These are phyloP conservation scores for Balanococcus diminutus DNA, from an alignment of 2,888 invertebrate genomes.

Conservation along the genomic window DNA sequence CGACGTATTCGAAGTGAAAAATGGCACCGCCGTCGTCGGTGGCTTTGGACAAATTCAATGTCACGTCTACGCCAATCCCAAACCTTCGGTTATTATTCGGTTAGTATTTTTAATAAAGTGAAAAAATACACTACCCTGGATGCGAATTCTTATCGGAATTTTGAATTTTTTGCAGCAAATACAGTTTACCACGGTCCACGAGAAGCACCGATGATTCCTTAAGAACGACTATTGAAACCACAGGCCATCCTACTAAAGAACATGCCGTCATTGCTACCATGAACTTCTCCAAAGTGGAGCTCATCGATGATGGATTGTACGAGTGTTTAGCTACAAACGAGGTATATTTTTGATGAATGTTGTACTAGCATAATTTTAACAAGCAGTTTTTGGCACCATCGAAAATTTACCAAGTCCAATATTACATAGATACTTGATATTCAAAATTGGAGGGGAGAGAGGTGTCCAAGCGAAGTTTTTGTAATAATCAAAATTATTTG, in stretches of 20 bases:
- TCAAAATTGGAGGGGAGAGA: too few species aligned
- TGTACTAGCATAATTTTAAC: background rate
- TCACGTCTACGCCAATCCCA: conserved; percentile 79
- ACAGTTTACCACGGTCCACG: background rate
- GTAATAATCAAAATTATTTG: too few species aligned
- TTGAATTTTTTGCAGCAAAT: background rate
- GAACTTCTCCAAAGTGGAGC: conserved; percentile 69
- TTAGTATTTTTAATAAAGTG: background rate
- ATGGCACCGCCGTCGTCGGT: conserved; percentile 71
- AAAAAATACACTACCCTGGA: too few species aligned
- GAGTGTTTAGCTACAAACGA: conserved; percentile 83
- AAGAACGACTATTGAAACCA: background rate
- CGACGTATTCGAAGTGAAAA: conserved; percentile 76
- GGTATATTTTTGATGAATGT: conserved; percentile 59
- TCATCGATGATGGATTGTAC: conserved; percentile 85
- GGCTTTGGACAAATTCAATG: conserved; percentile 74
- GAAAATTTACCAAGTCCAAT: too few species aligned
- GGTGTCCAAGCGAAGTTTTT: too few species aligned
- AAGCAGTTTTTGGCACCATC: too few species aligned
- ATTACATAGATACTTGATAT: too few species aligned
- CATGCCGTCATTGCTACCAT: conserved; percentile 70
- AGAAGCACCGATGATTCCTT: conserved; percentile 21
- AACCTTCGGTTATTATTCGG: conserved; percentile 68
- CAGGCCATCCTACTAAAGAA: background rate
- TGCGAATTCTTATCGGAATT: too few species aligned